phyloP scores from a whole-genome alignment of 2,797 vertebrate genomes.

The Artibeus jamaicensis region DNA sequence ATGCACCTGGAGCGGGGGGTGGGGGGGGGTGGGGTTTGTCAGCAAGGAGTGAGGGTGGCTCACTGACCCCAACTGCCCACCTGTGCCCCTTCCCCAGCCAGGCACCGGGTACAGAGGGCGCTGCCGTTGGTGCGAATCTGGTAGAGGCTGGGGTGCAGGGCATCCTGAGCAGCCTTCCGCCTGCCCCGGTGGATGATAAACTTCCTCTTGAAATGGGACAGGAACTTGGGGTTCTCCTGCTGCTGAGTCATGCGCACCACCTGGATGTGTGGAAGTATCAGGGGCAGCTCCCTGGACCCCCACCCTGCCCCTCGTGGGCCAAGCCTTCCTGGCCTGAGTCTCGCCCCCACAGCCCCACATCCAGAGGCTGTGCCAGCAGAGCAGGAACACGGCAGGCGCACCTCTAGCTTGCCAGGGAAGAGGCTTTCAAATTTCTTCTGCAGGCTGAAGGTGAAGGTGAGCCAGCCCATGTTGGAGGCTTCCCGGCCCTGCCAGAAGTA shows the following conservation, averaged over 20 bases:
- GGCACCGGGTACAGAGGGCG: constrained; percentile 94
- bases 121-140: constrained; percentile 98
- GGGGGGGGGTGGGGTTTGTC: accelerated
- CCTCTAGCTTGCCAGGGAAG: constrained; percentile 97
- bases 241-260: constrained; percentile 99
- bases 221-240: constrained; percentile 99
- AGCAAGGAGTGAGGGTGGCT: neutral
- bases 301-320: neutral
- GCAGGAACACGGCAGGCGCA: constrained; percentile 21
- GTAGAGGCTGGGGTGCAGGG: constrained; percentile 95
- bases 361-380: accelerated
- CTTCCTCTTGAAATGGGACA: constrained; percentile 98
- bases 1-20: constrained; percentile 87
- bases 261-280: constrained; percentile 77
- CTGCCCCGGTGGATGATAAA: constrained; percentile 98
- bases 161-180: constrained; percentile 88
- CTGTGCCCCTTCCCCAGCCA: accelerated
- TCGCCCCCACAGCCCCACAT: neutral
- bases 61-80: neutral
- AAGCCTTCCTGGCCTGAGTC: neutral
- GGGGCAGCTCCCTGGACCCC: too few species aligned
- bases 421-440: constrained; percentile 99
- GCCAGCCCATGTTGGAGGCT: constrained; percentile 99
- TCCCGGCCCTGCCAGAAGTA: constrained; percentile 99
- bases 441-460: constrained; percentile 98